phyloP scores from a whole-genome alignment of 1,140 invertebrate genomes.

The Hylaeus anthracinus region DNA sequence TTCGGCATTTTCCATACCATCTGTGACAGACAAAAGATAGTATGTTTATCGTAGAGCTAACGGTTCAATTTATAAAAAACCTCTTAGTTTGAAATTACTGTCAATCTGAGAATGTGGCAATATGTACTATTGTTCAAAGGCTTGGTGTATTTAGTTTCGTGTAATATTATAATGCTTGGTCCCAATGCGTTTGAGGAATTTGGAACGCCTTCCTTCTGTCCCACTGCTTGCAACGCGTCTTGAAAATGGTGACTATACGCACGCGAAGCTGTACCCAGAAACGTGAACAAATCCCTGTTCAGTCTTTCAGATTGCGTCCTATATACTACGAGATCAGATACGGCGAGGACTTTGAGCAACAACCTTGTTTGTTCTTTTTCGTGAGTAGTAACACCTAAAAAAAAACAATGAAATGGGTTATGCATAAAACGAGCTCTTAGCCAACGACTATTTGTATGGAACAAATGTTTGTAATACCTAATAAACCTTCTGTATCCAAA shows the following conservation, averaged over 20 bases:
- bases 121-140: conserved; percentile 79
- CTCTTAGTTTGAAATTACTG: conserved; percentile 55
- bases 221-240: conserved; percentile 83
- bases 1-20: conserved; percentile 84
- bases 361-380: conserved; percentile 87
- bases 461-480: conserved; percentile 75
- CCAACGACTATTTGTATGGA: no score
- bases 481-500: conserved; percentile 90
- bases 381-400: conserved; percentile 83
- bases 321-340: conserved; percentile 92
- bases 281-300: conserved; percentile 90
- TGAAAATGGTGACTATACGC: conserved; percentile 90
- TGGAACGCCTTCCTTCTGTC: conserved; percentile 80
- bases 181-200: conserved; percentile 83
- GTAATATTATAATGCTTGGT: conserved; percentile 90
- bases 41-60: conserved; percentile 14
- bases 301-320: conserved; percentile 89
- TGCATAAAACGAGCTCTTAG: not conserved
- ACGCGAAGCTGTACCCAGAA: conserved; percentile 89
- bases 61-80: not conserved
- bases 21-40: conserved; percentile 68
- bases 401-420: conserved; percentile 23
- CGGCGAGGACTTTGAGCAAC: conserved; percentile 87
- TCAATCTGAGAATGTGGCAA: conserved; percentile 50
- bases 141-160: conserved; percentile 90